A percentile compares a stretch with the other conserved stretches of the same genome.
Conservation (phyloP, 2,113 vertebrate species). For the rat (Rattus norvegicus) region DNA sequence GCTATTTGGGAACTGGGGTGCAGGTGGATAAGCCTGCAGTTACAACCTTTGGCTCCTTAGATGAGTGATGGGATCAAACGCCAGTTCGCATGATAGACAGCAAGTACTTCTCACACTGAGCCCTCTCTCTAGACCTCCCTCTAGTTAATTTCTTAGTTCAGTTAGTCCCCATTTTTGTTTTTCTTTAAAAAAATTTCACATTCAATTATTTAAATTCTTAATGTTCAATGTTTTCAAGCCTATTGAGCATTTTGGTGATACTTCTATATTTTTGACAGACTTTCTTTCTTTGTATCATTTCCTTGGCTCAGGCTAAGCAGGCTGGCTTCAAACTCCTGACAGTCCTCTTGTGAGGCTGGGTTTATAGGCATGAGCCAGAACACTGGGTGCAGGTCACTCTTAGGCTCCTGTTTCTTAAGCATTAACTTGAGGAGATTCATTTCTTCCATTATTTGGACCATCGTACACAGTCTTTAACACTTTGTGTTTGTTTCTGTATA, state of each 20-base stretch:
- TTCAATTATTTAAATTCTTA: background rate
- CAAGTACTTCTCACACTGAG: background rate
- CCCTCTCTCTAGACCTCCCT: background rate
- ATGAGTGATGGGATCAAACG: background rate
- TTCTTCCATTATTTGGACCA: background rate
- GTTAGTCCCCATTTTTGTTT: background rate
- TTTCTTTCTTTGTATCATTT: background rate
- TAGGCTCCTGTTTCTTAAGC: background rate
- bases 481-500: background rate
- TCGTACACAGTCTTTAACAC: background rate
- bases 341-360: background rate
- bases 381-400: background rate
- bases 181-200: background rate
- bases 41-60: background rate
- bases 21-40: too few relatives aligned
- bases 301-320: background rate
- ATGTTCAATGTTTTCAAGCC: background rate
- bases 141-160: background rate
- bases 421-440: background rate
- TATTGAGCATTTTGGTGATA: background rate
- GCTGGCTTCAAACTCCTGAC: background rate
- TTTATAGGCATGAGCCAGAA: background rate
- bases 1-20: too few relatives aligned
- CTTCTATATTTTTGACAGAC: background rate
- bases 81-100: background rate